These are phyloP conservation scores for Hyalella azteca DNA, from an alignment of 2,888 invertebrate species.

Conservation along the genomic window DNA sequence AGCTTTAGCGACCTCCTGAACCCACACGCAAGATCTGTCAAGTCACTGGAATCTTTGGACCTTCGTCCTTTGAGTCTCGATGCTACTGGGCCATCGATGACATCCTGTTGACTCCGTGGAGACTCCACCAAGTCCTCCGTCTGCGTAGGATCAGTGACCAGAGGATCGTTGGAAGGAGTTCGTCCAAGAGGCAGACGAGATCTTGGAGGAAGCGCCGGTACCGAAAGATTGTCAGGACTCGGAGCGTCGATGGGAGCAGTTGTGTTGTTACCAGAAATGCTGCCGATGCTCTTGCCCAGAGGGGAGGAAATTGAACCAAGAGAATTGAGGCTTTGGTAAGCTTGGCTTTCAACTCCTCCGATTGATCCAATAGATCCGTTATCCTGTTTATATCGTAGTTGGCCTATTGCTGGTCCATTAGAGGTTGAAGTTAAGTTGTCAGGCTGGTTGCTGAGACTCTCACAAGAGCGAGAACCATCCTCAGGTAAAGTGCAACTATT, in stretches of 20 bases:
- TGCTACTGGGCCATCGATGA: background rate
- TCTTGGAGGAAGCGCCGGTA: conserved; percentile 49
- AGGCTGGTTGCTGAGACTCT: conserved; percentile 44
- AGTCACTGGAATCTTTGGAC: conserved; percentile 52
- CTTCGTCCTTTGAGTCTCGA: conserved; percentile 23
- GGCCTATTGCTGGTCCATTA: conserved; percentile 4
- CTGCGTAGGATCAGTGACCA: conserved; percentile 42
- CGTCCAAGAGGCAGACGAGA: conserved; percentile 47
- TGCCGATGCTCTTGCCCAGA: conserved; percentile 53
- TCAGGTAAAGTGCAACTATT: conserved; percentile 27
- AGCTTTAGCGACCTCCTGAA: conserved; percentile 56
- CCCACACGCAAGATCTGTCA: conserved; percentile 49
- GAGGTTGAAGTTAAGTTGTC: conserved; percentile 39
- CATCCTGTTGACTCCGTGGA: background rate
- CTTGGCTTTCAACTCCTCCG: background rate
- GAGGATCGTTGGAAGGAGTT: conserved; percentile 50
- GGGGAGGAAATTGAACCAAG: conserved; percentile 49
- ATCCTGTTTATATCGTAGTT: background rate
- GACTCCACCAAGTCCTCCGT: conserved; percentile 9
- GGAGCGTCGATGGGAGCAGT: conserved; percentile 10
- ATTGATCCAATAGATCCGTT: conserved; percentile 53
- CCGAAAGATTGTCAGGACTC: background rate
- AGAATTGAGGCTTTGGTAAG: conserved; percentile 48
- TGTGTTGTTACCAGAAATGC: conserved; percentile 40
- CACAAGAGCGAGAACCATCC: conserved; percentile 50